Conservation (phyloP, 2,888 invertebrate species). For the Horisme vitalbata region DNA sequence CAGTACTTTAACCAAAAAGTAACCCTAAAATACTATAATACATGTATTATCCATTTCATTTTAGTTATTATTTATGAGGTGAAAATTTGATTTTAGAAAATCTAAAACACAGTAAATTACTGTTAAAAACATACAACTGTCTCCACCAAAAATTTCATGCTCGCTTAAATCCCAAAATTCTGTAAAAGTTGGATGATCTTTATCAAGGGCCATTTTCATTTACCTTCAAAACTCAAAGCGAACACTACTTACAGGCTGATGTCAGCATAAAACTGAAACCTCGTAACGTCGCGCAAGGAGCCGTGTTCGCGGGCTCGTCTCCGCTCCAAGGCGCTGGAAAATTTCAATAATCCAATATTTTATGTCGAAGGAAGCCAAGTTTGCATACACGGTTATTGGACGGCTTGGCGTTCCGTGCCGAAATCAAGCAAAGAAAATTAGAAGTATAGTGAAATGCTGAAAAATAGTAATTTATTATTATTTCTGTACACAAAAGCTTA, state of each 20-base stretch:
- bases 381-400: constrained; percentile 58
- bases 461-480: background rate
- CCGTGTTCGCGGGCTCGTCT: constrained; percentile 39
- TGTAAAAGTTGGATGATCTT: no score
- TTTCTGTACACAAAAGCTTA: no score
- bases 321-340: constrained; percentile 54
- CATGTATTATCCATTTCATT: no score
- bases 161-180: no score
- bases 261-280: constrained; percentile 23
- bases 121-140: no score
- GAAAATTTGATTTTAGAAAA: no score
- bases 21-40: no score
- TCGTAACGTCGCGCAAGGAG: constrained; percentile 32
- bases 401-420: constrained; percentile 47
- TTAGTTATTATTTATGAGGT: no score
- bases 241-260: constrained; percentile 43
- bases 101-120: no score
- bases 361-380: constrained; percentile 44
- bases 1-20: no score
- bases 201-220: background rate
- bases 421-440: background rate
- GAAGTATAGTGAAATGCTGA: background rate
- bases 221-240: background rate
- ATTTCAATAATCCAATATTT: constrained; percentile 66
- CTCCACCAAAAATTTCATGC: no score